These are phyloP conservation scores for Polyergus mexicanus DNA, from an alignment of 1,140 invertebrate species.

Conservation along the genomic window DNA sequence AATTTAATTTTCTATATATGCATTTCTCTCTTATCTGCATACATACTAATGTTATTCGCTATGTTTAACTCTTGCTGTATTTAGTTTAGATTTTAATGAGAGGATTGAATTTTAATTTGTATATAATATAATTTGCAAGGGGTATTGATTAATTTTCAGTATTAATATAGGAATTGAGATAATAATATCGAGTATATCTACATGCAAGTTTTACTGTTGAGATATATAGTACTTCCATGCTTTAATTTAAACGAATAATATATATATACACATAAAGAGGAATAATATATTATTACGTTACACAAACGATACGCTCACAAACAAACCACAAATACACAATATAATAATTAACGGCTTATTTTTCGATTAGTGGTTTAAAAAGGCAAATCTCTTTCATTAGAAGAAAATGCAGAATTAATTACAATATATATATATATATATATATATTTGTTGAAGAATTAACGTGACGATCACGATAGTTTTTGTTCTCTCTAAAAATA, in stretches of 20 bases:
- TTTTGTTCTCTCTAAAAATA: not conserved
- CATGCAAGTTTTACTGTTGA: conserved; percentile 9
- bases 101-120: conserved; percentile 45
- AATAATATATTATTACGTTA: not conserved
- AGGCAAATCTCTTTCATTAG: not conserved
- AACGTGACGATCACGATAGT: not conserved
- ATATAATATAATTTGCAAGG: conserved; percentile 13
- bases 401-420: not conserved
- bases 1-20: not conserved
- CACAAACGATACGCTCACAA: too few species aligned
- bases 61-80: not conserved
- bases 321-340: not conserved
- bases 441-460: not conserved
- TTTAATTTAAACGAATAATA: conserved; percentile 1
- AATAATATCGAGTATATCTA: not conserved
- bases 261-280: not conserved
- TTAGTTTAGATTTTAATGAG: conserved; percentile 29
- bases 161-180: conserved; percentile 46
- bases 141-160: conserved; percentile 22
- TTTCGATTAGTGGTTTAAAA: not conserved
- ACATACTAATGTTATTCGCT: not conserved
- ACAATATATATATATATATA: not conserved
- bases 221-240: not conserved
- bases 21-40: not conserved
- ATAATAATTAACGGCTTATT: not conserved